Evolutionary conservation across 1,140 invertebrate species (phyloP).

Genomic region (Eulimnadia texana): DNA sequence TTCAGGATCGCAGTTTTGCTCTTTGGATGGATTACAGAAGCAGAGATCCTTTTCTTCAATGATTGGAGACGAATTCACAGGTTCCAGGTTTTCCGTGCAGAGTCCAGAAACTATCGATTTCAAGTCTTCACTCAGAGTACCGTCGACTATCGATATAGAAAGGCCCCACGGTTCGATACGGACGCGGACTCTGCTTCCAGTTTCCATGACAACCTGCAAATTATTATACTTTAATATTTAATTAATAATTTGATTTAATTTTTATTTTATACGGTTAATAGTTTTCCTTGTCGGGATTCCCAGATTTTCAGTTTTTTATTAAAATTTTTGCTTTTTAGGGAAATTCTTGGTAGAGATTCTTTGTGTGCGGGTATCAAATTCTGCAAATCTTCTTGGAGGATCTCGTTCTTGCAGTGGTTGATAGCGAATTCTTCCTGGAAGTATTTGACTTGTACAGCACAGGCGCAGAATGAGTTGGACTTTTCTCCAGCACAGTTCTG

Average conservation of each 20-base stretch:
- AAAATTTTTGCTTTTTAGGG: background rate
- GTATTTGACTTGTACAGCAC: too few species aligned
- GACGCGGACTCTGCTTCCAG: slow-evolving; percentile 13
- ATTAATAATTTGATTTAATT: background rate
- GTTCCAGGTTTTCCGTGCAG: background rate
- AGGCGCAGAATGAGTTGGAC: too few species aligned
- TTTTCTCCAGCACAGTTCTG: too few species aligned
- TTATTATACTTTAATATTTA: too few species aligned
- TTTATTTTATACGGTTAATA: slow-evolving; percentile 12
- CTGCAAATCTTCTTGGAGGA: too few species aligned
- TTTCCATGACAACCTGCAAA: slow-evolving; percentile 12
- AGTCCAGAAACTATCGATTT: background rate
- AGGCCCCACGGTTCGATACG: slow-evolving; percentile 16
- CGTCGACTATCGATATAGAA: slow-evolving; percentile 14
- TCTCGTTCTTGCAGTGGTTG: too few species aligned
- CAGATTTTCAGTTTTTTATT: background rate
- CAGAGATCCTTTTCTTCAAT: background rate
- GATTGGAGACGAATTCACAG: background rate
- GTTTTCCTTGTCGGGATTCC: slow-evolving; percentile 15
- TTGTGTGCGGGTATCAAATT: background rate
- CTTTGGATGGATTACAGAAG: background rate
- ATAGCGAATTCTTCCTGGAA: too few species aligned
- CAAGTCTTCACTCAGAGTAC: background rate
- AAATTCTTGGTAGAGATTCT: background rate
- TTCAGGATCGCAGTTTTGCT: slow-evolving; percentile 12